Conservation (phyloP, 2,888 invertebrate species). For the Sesamia inferens region DNA sequence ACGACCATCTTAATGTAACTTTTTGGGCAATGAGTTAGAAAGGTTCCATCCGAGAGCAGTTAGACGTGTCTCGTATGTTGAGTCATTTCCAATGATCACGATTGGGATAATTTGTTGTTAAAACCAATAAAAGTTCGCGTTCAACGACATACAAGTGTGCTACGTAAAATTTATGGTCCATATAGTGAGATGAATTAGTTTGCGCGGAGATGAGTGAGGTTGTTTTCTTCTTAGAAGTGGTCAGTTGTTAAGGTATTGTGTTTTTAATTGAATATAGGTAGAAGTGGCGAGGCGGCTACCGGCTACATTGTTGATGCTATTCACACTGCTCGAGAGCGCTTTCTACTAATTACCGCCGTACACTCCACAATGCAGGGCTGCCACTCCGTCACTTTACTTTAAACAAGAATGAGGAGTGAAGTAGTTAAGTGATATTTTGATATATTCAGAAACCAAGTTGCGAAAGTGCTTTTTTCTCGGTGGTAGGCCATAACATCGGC, state of each 20-base stretch:
- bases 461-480: background rate
- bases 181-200: slow-evolving; percentile 47
- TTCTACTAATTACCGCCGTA: slow-evolving; percentile 82
- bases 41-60: slow-evolving; percentile 65
- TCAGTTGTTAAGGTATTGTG: slow-evolving; percentile 73
- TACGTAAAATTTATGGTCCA: slow-evolving; percentile 36
- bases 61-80: slow-evolving; percentile 54
- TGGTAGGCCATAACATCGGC: too few species aligned
- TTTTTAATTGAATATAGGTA: slow-evolving; percentile 83
- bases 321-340: slow-evolving; percentile 82
- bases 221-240: slow-evolving; percentile 66
- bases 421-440: background rate
- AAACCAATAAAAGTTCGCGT: slow-evolving; percentile 51
- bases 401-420: slow-evolving; percentile 9
- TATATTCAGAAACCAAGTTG: background rate
- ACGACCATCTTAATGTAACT: slow-evolving; percentile 86
- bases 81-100: slow-evolving; percentile 63
- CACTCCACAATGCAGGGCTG: slow-evolving; percentile 75
- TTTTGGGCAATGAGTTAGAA: slow-evolving; percentile 82
- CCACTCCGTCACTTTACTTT: slow-evolving; percentile 58
- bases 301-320: slow-evolving; percentile 82
- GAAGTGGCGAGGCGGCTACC: slow-evolving; percentile 76
- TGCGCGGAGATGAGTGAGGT: slow-evolving; percentile 59
- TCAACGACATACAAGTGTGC: slow-evolving; percentile 29
- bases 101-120: slow-evolving; percentile 56